A percentile compares a stretch with the other conserved stretches of the same genome.
These are phyloP conservation scores for Sternotherus odoratus DNA, from an alignment of 2,797 vertebrate genomes.

Conservation along the genomic window DNA sequence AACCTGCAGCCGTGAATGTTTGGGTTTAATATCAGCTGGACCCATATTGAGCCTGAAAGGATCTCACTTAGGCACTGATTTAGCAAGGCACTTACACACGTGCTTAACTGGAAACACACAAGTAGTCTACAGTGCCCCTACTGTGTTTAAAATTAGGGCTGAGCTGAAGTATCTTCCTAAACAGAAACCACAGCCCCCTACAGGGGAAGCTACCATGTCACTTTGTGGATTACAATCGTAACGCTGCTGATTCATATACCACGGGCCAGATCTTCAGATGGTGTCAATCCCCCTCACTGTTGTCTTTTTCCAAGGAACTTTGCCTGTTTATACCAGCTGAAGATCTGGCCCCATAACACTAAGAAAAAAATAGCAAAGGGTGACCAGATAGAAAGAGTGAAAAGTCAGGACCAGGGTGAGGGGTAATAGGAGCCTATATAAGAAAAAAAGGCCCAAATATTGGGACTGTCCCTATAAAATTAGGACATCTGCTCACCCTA, in stretches of 20 bases:
- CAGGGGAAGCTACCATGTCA: background rate
- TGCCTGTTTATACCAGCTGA: background rate
- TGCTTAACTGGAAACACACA: background rate
- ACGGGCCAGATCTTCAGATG: background rate
- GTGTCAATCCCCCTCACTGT: background rate
- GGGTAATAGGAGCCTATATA: too few relatives aligned
- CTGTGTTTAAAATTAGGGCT: background rate
- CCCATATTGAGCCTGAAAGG: background rate
- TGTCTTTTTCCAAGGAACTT: background rate
- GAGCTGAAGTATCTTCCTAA: background rate
- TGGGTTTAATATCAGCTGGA: background rate
- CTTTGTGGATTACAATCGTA: background rate
- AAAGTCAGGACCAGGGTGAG: too few relatives aligned
- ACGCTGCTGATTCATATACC: background rate
- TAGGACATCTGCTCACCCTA: too few relatives aligned
- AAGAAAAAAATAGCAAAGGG: background rate
- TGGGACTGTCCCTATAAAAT: too few relatives aligned
- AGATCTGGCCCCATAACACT: background rate
- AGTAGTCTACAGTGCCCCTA: background rate
- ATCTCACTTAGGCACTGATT: background rate
- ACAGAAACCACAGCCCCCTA: background rate
- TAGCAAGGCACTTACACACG: accelerated
- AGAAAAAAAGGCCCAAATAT: too few relatives aligned
- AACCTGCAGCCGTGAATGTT: background rate
- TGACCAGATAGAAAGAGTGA: too few relatives aligned